Evolutionary conservation across 2,888 invertebrate species (phyloP), one percentile per base, ranked within the genome.

Genomic region (Rhaphigaster nebulosa): DNA sequence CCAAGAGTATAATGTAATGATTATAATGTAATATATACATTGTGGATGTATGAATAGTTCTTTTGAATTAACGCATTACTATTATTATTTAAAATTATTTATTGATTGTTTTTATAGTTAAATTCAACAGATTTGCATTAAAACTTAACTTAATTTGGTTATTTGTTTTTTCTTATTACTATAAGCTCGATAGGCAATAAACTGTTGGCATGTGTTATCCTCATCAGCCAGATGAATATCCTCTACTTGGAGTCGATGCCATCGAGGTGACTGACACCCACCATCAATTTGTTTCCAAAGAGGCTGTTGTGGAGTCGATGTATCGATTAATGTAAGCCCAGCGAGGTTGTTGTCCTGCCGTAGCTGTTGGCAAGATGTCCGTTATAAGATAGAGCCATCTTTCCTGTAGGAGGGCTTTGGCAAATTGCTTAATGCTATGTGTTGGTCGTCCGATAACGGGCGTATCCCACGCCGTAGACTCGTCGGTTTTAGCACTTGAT

Each of bases 241-340:
- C 41, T 45, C 26, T 80, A 23, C 80, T 80, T 12, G 80, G 80
- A 41, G 80, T 41, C 41, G 80, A 20, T 41, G 26, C 1, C 41
- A 80, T 18, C 0, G 41, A 41, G 80, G 41, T 80, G 41, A 80
- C 80, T 80, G 80, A 80, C 80, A 80, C 80, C 80, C 23, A 45
- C 80, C 80, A 80, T 80, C 80, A 80, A 80, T 80, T 45, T 41
- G 80, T 5, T 41, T 41, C 26, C 80, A 41, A 80, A 41, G 80
- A 80, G 80, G 80, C 80, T 80, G 80, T 80, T 80, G 41, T 41
- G 80, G 80, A 80, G 80, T 38, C 80, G 41, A 80, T 38, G 80
- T 80, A 80, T 80, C 80, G 80, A 80, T 80, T 80, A 41, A 41
- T 3, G 80, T 26, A 80, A 80, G 26, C 26, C 80, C 41, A 41